Evolutionary conservation across 64 coral and sea anemone genomes (phyloP).

Genomic region (Porites australiensis): DNA sequence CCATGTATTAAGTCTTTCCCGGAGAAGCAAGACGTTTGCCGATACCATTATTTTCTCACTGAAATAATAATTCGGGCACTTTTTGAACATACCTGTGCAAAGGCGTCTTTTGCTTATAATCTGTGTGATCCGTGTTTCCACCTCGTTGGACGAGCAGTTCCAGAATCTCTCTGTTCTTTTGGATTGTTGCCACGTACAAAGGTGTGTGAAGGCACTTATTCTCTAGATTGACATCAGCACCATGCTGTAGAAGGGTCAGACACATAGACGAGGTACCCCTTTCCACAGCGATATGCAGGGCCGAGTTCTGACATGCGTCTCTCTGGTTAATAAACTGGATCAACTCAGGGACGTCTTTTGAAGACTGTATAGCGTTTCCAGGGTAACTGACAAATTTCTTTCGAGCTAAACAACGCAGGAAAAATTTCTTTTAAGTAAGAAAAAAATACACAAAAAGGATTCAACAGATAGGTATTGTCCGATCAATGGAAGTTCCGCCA

Average conservation of each 20-base stretch:
- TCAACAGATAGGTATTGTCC: too few relatives aligned
- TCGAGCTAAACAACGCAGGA: background rate
- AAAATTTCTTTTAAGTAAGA: too few relatives aligned
- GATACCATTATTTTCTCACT: too few relatives aligned
- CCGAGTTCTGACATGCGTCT: slow-evolving; percentile 35
- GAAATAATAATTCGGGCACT: too few relatives aligned
- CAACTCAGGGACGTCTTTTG: background rate
- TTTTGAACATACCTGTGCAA: slow-evolving; percentile 36
- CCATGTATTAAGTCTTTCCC: too few relatives aligned
- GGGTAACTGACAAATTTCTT: slow-evolving; percentile 9
- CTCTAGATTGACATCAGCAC: slow-evolving; percentile 40
- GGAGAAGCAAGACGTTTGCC: too few relatives aligned
- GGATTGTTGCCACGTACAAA: slow-evolving; percentile 53
- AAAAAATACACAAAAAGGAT: too few relatives aligned
- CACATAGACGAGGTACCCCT: slow-evolving; percentile 59
- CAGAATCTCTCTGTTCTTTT: slow-evolving; percentile 30
- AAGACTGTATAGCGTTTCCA: background rate
- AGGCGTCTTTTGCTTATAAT: slow-evolving; percentile 32
- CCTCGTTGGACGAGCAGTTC: slow-evolving; percentile 36
- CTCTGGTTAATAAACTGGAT: slow-evolving; percentile 46
- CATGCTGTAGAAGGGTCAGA: slow-evolving; percentile 36
- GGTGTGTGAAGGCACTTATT: slow-evolving; percentile 62
- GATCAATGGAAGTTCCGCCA: too few relatives aligned
- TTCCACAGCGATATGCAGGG: slow-evolving; percentile 73
- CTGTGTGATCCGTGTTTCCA: background rate